Evolutionary conservation across 2,888 invertebrate genomes (phyloP), one percentile per base, ranked within the genome.

Genomic region (Acronicta psi): DNA sequence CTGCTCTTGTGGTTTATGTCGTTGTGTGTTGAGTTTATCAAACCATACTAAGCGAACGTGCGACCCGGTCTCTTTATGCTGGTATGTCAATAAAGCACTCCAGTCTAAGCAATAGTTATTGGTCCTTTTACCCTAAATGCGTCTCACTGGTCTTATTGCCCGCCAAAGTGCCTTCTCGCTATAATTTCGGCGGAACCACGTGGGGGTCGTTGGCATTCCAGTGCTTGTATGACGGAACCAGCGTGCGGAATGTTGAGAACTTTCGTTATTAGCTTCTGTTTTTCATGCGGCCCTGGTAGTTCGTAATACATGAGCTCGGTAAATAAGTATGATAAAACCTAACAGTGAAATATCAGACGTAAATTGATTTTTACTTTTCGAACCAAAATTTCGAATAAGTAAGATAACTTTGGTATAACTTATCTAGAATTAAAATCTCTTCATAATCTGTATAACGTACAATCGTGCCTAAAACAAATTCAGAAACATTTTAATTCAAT

Each of bases 121-220:
- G 34, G 34, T 34, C 34, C 34, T 34, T 34, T 34, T 34, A 34
- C n/a, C n/a, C 34, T n/a, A n/a, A 34, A 5, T 31, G 13, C 31
- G 31, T 31, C 34, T 34, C 0, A 34, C n/a, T 34, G 34, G 34
- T n/a, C 34, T n/a, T 34, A 34, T 34, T 34, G 34, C 34, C 34
- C 7, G n/a, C 34, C 34, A 34, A n/a, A 34, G n/a, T 34, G 34
- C 34, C 34, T 34, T n/a, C 13, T 34, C 6, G n/a, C n/a, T n/a
- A 34, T 34, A n/a, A 34, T 34, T 34, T 31, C n/a, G n/a, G n/a
- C 34, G n/a, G n/a, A 34, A 34, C 34, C 34, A 34, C 34, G n/a
- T n/a, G 13, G 5, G 7, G 5, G 34, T 34, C 34, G n/a, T 34
- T 34, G n/a, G 5, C 34, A 34, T 34, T 34, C 34, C 7, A n/a